Evolutionary conservation across 2,888 invertebrate genomes (phyloP).

Genomic region (Lypha dubia): DNA sequence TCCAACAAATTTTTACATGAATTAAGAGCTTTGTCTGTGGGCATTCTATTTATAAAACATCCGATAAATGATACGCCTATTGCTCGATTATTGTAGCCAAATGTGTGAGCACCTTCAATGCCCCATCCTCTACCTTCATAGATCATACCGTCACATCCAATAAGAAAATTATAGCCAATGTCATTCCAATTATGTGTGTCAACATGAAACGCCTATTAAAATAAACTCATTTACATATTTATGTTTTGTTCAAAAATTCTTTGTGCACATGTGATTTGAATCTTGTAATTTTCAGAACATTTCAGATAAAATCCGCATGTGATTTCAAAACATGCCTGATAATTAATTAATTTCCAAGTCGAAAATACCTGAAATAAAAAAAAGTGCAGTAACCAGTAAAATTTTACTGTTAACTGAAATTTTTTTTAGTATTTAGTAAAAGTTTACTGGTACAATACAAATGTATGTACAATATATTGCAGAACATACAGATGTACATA

Average conservation of each 20-base stretch:
- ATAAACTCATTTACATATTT: neutral
- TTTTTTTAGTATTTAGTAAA: too few species aligned
- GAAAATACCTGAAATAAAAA: too few species aligned
- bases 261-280: too few species aligned
- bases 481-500: neutral
- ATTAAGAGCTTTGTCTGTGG: slow-evolving; percentile 82
- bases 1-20: slow-evolving; percentile 84
- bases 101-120: slow-evolving; percentile 84
- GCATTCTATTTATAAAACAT: slow-evolving; percentile 84
- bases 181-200: slow-evolving; percentile 85
- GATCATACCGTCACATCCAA: slow-evolving; percentile 85
- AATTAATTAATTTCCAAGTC: too few species aligned
- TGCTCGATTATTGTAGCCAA: slow-evolving; percentile 84
- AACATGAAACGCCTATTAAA: slow-evolving; percentile 83
- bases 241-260: too few species aligned
- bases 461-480: too few species aligned
- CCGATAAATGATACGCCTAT: slow-evolving; percentile 85
- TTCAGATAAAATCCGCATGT: too few species aligned
- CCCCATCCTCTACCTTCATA: slow-evolving; percentile 86
- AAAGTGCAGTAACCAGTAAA: too few species aligned
- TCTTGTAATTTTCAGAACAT: too few species aligned
- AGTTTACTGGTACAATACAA: too few species aligned
- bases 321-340: too few species aligned
- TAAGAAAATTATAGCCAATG: slow-evolving; percentile 85
- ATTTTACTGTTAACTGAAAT: too few species aligned